These are phyloP conservation scores for Calameuta pallipes DNA, from an alignment of 2,888 invertebrate species.

Conservation along the genomic window DNA sequence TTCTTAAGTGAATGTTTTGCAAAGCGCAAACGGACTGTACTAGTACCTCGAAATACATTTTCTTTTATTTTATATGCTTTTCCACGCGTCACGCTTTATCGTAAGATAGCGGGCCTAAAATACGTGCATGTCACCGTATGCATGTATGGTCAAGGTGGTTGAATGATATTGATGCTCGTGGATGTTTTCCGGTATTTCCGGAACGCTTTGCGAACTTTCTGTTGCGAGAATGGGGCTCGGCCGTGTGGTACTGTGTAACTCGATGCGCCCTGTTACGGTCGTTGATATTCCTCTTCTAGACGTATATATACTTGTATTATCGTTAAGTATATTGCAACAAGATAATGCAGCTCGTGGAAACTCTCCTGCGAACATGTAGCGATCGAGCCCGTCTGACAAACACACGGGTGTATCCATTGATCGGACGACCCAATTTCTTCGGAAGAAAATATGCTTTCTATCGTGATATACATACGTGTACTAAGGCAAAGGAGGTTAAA, in stretches of 20 bases:
- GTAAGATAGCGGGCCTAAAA: neutral
- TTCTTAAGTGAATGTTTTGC: neutral
- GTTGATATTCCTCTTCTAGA: slow-evolving; percentile 39
- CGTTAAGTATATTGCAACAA: slow-evolving; percentile 47
- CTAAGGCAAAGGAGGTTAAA: slow-evolving; percentile 2
- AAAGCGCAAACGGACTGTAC: neutral
- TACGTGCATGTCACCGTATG: neutral
- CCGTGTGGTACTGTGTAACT: slow-evolving; percentile 2
- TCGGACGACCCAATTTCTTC: neutral
- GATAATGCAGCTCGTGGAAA: slow-evolving; percentile 40
- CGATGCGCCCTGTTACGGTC: slow-evolving; percentile 14
- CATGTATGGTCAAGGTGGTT: neutral
- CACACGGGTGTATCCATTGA: neutral
- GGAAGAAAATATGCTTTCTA: neutral
- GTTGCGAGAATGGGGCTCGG: neutral
- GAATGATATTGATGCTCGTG: neutral
- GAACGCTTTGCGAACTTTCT: neutral
- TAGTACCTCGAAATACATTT: neutral
- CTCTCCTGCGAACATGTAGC: slow-evolving; percentile 8
- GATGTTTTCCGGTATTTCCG: neutral
- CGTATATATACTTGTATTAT: slow-evolving; percentile 37
- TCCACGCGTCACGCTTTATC: neutral
- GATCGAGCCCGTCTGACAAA: neutral
- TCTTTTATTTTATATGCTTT: neutral
- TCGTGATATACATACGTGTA: slow-evolving; percentile 13